Evolutionary conservation across 2,888 invertebrate genomes (phyloP).

Genomic region (Drosophila acutilabella): DNA sequence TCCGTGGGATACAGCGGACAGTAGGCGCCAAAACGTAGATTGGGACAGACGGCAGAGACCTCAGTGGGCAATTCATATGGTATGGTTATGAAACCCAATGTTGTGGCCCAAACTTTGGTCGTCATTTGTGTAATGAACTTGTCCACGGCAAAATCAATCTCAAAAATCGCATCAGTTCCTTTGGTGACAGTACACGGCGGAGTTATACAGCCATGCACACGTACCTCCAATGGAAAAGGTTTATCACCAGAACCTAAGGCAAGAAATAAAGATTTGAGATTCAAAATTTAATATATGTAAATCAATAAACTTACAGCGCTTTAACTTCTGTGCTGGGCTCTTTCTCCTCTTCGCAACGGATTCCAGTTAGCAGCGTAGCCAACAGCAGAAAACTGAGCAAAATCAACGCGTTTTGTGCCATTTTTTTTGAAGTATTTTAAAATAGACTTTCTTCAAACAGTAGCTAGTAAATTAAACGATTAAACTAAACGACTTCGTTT

Average conservation of each 20-base stretch:
- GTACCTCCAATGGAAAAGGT: constrained; percentile 78
- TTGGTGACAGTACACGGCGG: constrained; percentile 83
- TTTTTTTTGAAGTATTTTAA: constrained; percentile 22
- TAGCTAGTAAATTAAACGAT: constrained; percentile 30
- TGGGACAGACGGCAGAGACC: constrained; percentile 80
- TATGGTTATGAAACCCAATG: constrained; percentile 81
- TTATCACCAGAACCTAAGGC: constrained; percentile 66
- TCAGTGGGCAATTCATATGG: constrained; percentile 82
- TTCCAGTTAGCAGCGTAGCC: constrained; percentile 4
- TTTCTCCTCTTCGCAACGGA: constrained; percentile 29
- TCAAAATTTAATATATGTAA: not conserved
- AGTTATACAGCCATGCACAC: constrained; percentile 72
- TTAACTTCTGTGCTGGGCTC: constrained; percentile 69
- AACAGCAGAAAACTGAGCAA: constrained; percentile 43
- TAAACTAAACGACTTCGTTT: constrained; percentile 31
- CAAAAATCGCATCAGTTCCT: constrained; percentile 72
- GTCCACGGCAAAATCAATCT: constrained; percentile 79
- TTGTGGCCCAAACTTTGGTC: constrained; percentile 78
- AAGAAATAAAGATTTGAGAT: not conserved
- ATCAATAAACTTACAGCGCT: constrained; percentile 64
- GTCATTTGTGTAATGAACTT: constrained; percentile 67
- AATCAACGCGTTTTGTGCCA: constrained; percentile 43
- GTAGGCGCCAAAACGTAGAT: constrained; percentile 77
- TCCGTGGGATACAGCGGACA: constrained; percentile 84
- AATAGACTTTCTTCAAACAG: constrained; percentile 26